Conservation (phyloP, 2,797 vertebrate genomes). For the Aldrovandia affinis region DNA sequence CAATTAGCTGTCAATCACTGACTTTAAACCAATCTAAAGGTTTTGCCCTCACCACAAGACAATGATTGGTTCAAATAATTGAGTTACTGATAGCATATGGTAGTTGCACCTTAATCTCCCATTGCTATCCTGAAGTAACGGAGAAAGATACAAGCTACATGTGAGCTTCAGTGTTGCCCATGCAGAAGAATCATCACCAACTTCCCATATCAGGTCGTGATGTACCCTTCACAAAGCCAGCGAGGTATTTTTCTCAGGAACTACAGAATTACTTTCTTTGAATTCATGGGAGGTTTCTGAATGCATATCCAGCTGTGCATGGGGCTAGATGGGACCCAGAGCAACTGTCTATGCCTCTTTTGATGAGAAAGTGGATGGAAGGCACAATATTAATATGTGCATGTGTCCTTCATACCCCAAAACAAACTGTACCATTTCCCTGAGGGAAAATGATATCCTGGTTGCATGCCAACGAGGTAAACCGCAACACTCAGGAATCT, state of each 20-base stretch:
- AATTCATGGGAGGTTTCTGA: slow-evolving; percentile 3
- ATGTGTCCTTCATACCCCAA: background rate
- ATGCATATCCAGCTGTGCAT: slow-evolving; percentile 1
- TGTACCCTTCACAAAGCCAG: background rate
- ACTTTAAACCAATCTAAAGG: too few species aligned
- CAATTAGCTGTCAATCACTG: too few species aligned
- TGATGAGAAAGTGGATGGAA: slow-evolving; percentile 34
- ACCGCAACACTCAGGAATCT: background rate
- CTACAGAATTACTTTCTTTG: background rate
- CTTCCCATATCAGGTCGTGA: background rate
- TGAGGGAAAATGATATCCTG: slow-evolving; percentile 13
- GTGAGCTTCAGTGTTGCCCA: background rate
- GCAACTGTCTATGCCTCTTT: slow-evolving; percentile 20
- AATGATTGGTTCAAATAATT: too few species aligned
- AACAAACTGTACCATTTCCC: slow-evolving; percentile 36
- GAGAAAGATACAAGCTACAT: background rate
- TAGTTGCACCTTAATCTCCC: background rate
- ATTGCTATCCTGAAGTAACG: background rate
- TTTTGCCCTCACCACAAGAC: too few species aligned
- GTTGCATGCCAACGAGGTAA: background rate
- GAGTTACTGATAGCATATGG: too few species aligned
- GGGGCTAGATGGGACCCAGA: background rate
- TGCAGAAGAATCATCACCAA: background rate
- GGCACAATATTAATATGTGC: slow-evolving; percentile 40
- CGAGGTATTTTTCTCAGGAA: background rate